Base-by-base conservation (phyloP, 2,797 vertebrate species). In the Hylomyscus alleni region DNA sequence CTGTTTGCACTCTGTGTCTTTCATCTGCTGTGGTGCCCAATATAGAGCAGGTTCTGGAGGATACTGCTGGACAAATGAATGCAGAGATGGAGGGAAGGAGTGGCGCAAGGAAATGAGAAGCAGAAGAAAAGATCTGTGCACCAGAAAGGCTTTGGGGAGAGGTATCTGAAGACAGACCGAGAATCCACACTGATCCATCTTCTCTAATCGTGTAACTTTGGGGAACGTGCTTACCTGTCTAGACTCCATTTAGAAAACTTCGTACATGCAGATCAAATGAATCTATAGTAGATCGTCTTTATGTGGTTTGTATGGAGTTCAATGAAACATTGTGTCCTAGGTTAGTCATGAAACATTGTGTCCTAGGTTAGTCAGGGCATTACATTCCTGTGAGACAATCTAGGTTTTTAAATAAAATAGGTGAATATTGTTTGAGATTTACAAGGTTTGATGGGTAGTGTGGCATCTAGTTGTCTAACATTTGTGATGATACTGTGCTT, bases 381-480 rank as follows among this genome's bases (percentile, higher is more conserved):
- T 78, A 34, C 5, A 84, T 29, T 7, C 29, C 44, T 91, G 13
- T 72, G 87, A 93, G n/a, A 11, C 80, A 82, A 24, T 56, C 44
- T 94, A 60, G 13, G 6, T 62, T 97, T 93, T 89, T 62, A 62
- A 94, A 52, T 91, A 87, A 85, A 58, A 67, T 84, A 72, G 72
- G 29, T 77, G 58, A 89, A 40, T 40, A 11, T 60, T 94, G 69
- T 31, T 50, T 91, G 75, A 82, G 50, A 82, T 69, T 37, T 88
- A 58, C 37, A n/a, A 78, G 75, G 44, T 17, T 83, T 90, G 76
- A 40, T 89, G 19, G 29, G n/a, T 54, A 40, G 0, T 17, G 2
- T 24, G 10, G n/a, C 54, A 8, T 78, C 58, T 65, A 60, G 90
- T 67, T 91, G 31, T 67, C 37, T 47, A 82, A 58, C 82, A 47